phyloP scores from a whole-genome alignment of 2,797 vertebrate species.

The Anomalospiza imberbis region DNA sequence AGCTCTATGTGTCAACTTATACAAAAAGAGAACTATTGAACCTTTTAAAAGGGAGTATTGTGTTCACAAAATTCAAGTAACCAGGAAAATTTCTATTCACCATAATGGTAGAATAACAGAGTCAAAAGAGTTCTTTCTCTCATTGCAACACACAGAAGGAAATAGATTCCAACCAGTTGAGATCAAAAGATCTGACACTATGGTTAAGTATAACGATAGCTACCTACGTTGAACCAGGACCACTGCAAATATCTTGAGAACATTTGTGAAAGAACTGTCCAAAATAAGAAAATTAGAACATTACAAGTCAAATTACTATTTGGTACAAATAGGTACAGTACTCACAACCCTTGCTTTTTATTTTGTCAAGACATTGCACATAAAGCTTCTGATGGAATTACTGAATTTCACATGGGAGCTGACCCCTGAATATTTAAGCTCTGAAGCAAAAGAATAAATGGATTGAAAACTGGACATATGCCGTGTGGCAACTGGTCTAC shows the following conservation, averaged over 20 bases:
- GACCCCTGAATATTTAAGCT: slow-evolving; percentile 4
- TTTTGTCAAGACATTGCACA: neutral
- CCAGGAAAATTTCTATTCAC: neutral
- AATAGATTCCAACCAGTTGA: neutral
- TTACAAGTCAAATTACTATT: neutral
- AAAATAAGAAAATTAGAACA: neutral
- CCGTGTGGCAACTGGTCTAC: neutral
- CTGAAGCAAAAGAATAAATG: neutral
- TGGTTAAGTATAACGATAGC: neutral
- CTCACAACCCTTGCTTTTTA: neutral
- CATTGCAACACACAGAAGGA: neutral
- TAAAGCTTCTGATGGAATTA: slow-evolving; percentile 15
- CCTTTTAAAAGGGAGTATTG: neutral
- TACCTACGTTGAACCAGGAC: neutral
- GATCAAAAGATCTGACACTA: neutral
- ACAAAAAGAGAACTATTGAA: neutral
- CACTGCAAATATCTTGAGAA: neutral
- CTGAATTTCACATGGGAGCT: neutral
- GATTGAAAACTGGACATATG: neutral
- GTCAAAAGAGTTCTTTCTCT: neutral
- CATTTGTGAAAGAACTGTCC: neutral
- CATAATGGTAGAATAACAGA: neutral
- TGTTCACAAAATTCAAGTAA: neutral
- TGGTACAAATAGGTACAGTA: neutral
- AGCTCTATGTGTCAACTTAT: neutral